phyloP scores from a whole-genome alignment of 53 echinoderm and acorn worm species.

The Patiria pectinifera region DNA sequence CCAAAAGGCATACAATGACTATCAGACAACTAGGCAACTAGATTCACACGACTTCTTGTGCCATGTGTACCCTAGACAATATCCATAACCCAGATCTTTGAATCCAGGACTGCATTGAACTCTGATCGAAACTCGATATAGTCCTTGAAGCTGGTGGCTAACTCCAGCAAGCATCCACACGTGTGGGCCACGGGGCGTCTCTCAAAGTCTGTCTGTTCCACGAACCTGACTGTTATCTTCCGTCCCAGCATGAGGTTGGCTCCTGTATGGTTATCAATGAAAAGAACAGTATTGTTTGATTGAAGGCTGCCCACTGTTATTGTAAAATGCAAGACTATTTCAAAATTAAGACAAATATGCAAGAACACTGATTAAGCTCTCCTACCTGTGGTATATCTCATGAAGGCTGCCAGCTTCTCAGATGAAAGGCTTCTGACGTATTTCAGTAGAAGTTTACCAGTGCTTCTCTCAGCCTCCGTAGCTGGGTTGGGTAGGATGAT shows the following conservation, averaged over 20 bases:
- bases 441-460: constrained; percentile 29
- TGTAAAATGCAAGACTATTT: no score
- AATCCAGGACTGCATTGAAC: constrained; percentile 61
- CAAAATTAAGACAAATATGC: background rate
- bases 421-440: constrained; percentile 42
- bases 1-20: no score
- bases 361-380: background rate
- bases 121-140: constrained; percentile 69
- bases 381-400: constrained; percentile 61
- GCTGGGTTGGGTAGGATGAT: constrained; percentile 29
- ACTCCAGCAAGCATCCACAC: constrained; percentile 62
- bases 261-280: constrained; percentile 28
- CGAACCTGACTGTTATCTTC: constrained; percentile 47
- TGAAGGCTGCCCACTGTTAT: no score
- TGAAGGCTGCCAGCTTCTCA: constrained; percentile 38
- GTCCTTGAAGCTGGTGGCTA: constrained; percentile 50
- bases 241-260: constrained; percentile 39
- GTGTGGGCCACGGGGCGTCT: constrained; percentile 69
- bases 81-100: constrained; percentile 69
- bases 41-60: no score
- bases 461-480: constrained; percentile 15
- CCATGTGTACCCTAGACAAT: constrained; percentile 44
- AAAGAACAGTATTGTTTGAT: background rate
- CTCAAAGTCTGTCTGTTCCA: constrained; percentile 34
- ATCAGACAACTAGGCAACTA: no score